Evolutionary conservation across 2,888 invertebrate genomes (phyloP).

Genomic region (Xestoiulus laeticollis): DNA sequence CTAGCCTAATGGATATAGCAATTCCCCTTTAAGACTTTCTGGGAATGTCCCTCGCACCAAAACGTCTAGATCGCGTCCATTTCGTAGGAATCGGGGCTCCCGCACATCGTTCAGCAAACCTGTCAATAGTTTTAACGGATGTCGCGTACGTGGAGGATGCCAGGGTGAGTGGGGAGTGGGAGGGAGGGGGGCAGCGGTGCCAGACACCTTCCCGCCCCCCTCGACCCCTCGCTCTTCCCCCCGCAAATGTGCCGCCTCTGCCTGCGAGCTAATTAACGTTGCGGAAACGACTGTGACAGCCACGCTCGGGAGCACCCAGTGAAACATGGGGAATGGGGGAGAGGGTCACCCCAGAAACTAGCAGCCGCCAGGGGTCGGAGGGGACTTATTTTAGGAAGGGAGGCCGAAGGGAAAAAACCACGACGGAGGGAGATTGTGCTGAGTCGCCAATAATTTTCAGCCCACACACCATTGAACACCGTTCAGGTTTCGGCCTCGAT

Average conservation of each 20-base stretch:
- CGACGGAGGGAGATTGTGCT: slow-evolving; percentile 17
- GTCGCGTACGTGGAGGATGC: background rate
- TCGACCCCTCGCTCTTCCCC: background rate
- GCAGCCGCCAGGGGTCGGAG: slow-evolving; percentile 18
- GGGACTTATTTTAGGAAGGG: background rate
- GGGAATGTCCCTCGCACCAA: background rate
- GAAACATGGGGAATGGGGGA: slow-evolving; percentile 5
- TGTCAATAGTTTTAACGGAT: slow-evolving; percentile 32
- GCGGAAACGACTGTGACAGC: slow-evolving; percentile 37
- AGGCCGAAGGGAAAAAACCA: background rate
- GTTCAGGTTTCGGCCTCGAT: background rate
- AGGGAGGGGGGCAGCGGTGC: background rate
- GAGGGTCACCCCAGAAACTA: background rate
- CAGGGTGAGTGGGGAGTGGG: background rate
- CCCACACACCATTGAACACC: background rate
- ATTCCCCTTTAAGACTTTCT: background rate
- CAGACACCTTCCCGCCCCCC: slow-evolving; percentile 25
- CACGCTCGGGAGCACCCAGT: slow-evolving; percentile 29
- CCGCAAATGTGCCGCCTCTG: slow-evolving; percentile 1
- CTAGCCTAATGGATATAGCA: background rate
- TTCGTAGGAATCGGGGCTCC: background rate
- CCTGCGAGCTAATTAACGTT: slow-evolving; percentile 29
- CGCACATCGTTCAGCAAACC: background rate
- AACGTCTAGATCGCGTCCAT: slow-evolving; percentile 25
- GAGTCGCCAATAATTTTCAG: slow-evolving; percentile 23